Evolutionary conservation across 2,113 vertebrate genomes (phyloP), one percentile per base, ranked within the genome.

Genomic region (Pitta sordida): DNA sequence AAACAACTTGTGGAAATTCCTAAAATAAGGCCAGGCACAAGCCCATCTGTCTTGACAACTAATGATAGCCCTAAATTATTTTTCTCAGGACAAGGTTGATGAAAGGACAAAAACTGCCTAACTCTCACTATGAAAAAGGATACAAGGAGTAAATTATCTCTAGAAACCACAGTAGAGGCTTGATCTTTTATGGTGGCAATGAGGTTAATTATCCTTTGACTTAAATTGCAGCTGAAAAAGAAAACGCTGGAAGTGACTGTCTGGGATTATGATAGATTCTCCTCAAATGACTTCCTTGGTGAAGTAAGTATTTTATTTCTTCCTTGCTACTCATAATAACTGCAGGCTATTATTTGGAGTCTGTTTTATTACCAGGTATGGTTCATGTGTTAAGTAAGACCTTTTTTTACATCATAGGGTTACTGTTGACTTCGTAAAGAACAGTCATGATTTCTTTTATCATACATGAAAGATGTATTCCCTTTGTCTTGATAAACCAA

Each of bases 181-280:
- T 76, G 60, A 58, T 88, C 36, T 91, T 75, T 88, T 83, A 24
- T 85, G 52, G 64, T 71, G 37, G 21, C 71, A 52, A 48, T 75
- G 29, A 26, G 30, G 32, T 89, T 97, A 93, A 97, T 96, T 89
- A 36, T 76, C 37, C 59, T 97, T 96, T 97, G 49, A 83, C 88
- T 96, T 97, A 68, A 91, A 95, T 91, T 97, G 5, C 93, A 99
- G 99, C 97, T 99, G 79, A 99, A 99, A 98, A 99, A 99, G 97
- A 99, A 99, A 98, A 99, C 99, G 4, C 96, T 99, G 94, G 99
- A 99, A 96, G 99, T 99, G 93, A 99, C 99, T 55, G 99, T 99
- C 94, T 99, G 99, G 99, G 99, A 99, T 97, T 99, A 99, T 90
- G 99, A 99, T 95, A 98, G 98, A 98, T 99, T 99, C 88, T 99